A percentile compares a stretch with the other conserved stretches of the same genome.
These are phyloP conservation scores for Lepidocyrtoides sp. DNA, from an alignment of 2,888 invertebrate genomes.

Conservation along the genomic window DNA sequence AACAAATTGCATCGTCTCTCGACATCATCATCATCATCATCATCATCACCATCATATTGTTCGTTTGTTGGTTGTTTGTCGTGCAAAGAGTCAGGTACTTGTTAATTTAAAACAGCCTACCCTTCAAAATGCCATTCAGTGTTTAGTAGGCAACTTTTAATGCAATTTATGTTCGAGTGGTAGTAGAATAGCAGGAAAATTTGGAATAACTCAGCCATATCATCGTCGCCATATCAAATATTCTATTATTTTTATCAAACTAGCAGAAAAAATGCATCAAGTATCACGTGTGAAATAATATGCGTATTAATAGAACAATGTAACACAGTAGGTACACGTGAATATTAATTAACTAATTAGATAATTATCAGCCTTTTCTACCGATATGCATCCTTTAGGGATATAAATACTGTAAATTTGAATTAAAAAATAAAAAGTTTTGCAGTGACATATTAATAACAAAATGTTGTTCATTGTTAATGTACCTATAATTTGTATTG, in stretches of 20 bases:
- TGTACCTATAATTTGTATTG: no score
- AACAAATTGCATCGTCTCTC: slow-evolving; percentile 12
- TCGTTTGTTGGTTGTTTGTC: neutral
- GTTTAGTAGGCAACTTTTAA: slow-evolving; percentile 1
- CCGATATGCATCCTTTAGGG: no score
- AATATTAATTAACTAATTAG: neutral
- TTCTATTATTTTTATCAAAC: neutral
- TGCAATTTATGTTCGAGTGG: neutral
- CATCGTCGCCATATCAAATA: neutral
- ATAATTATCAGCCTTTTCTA: neutral
- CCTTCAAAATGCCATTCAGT: neutral
- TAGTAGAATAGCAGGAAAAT: slow-evolving; percentile 4
- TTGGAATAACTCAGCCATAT: neutral
- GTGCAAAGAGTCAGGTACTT: neutral
- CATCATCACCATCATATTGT: no score
- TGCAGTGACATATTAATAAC: no score
- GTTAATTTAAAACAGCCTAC: slow-evolving; percentile 7
- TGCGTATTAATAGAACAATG: no score
- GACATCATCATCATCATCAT: neutral
- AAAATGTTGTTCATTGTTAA: no score
- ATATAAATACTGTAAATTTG: no score
- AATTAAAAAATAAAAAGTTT: no score
- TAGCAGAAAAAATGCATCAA: neutral
- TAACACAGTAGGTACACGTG: neutral
- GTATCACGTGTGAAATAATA: neutral